These are phyloP conservation scores for Porites cylindrica DNA, from an alignment of 92 coral and sea anemone genomes.

Conservation along the genomic window DNA sequence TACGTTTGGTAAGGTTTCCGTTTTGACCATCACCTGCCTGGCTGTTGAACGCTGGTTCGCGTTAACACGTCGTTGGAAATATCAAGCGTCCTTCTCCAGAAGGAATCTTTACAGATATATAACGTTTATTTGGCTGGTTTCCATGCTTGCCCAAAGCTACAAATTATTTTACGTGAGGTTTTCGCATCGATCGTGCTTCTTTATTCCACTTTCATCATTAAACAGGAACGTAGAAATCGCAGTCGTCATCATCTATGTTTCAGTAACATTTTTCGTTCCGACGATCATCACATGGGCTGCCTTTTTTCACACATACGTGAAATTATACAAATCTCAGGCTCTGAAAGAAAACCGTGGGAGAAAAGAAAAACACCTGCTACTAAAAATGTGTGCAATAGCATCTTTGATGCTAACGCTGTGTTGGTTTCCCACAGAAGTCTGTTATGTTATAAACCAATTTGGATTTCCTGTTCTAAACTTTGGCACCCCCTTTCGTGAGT, in stretches of 20 bases:
- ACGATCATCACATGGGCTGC: conserved; percentile 33
- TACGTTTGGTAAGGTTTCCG: conserved; percentile 38
- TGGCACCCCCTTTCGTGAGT: conserved; percentile 42
- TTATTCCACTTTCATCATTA: conserved; percentile 8
- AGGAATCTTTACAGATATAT: conserved; percentile 11
- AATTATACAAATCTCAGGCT: conserved; percentile 1
- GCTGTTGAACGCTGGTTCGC: conserved; percentile 32
- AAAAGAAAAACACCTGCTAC: conserved; percentile 3
- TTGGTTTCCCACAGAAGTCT: conserved; percentile 42
- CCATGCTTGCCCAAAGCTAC: conserved; percentile 13
- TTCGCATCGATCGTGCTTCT: conserved; percentile 7
- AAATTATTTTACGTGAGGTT: conserved; percentile 31
- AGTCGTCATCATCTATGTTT: conserved; percentile 12
- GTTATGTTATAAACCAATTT: conserved; percentile 29
- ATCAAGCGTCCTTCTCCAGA: conserved; percentile 15
- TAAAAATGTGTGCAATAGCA: conserved; percentile 33
- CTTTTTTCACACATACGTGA: conserved; percentile 22
- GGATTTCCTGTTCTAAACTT: conserved; percentile 37
- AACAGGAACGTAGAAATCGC: background rate
- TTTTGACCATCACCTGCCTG: conserved; percentile 30
- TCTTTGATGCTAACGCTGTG: conserved; percentile 21
- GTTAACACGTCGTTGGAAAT: conserved; percentile 6
- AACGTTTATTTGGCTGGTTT: conserved; percentile 12
- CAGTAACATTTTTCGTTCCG: conserved; percentile 33
- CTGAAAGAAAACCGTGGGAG: conserved; percentile 18